Conservation (phyloP, 2,888 invertebrate species). For the Cerastis leucographa region DNA sequence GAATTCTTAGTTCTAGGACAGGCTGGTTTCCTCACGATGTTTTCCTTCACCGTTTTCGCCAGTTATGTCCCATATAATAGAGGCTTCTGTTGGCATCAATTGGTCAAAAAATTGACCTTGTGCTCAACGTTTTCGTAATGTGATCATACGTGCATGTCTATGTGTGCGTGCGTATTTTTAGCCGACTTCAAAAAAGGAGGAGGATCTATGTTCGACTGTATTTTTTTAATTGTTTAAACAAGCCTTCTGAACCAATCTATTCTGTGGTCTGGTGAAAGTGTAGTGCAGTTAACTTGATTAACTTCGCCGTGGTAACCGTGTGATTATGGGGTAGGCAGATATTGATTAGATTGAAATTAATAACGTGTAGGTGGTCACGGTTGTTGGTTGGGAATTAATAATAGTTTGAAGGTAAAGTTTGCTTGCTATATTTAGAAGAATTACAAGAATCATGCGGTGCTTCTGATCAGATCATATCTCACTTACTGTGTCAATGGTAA, state of each 20-base stretch:
- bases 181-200: too few relatives aligned
- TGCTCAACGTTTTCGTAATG: background rate
- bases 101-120: background rate
- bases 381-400: background rate
- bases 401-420: background rate
- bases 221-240: background rate
- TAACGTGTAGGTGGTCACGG: background rate
- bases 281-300: constrained; percentile 38
- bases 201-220: too few relatives aligned
- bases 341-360: constrained; percentile 47
- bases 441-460: background rate
- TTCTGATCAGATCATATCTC: background rate
- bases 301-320: constrained; percentile 20
- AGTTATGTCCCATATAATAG: background rate
- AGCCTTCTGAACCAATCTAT: constrained; percentile 10
- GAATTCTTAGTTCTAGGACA: background rate
- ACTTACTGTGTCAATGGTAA: background rate
- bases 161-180: too few relatives aligned
- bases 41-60: background rate
- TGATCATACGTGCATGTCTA: too few relatives aligned
- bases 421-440: background rate
- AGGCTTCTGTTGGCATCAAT: background rate
- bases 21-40: background rate
- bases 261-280: constrained; percentile 48
- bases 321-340: constrained; percentile 37